Base-by-base conservation (phyloP, 2,113 vertebrate genomes). In the Edolisoma coerulescens region DNA sequence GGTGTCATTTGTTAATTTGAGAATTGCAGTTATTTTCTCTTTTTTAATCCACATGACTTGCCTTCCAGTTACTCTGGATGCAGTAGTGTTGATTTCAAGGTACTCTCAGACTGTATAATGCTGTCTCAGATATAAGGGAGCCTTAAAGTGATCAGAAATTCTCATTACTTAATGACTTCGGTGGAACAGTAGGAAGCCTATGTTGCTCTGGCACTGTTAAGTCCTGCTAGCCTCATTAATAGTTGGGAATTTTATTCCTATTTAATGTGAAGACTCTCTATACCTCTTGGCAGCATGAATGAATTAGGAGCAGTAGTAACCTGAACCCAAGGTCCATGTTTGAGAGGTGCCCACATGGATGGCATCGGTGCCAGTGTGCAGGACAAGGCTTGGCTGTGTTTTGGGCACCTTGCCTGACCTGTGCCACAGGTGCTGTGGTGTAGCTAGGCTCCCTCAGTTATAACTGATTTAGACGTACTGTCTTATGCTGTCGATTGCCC, bases 301-400 rank as follows among this genome's bases (percentile, higher is more conserved):
- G 18, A 80, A 16, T 6, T 15, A 44, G 54, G 68, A 59, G 77
- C 18, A 54, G 6, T 21, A 59, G 64, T 52, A 77, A 47, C 27
- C 54, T 90, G 89, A 83, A 35, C 30, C 1, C 0, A 2, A 32
- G 33, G 27, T 37, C 11, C 1, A 0, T 20, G 14, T 67, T 61
- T 5, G 47, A 27, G 81, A 78, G 53, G 32, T 2, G 5, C 37
- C 84, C 0, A 3, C 1, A 0, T 22, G 30, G 53, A 35, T 42
- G 56, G 50, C 15, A 8, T 52, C 1, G 3, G 33, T 10, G 24
- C 33, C 0, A 0, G 16, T 33, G 57, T 4, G 7, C 27, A 32
- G 52, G 19, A 15, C 1, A 5, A 33, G 32, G 52, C 17, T 56
- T 0, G 2, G n/a, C 74, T 54, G 33, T n/a, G n/a, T n/a, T n/a